Base-by-base conservation (phyloP, 2,888 invertebrate species). In the Girardia tigrina region DNA sequence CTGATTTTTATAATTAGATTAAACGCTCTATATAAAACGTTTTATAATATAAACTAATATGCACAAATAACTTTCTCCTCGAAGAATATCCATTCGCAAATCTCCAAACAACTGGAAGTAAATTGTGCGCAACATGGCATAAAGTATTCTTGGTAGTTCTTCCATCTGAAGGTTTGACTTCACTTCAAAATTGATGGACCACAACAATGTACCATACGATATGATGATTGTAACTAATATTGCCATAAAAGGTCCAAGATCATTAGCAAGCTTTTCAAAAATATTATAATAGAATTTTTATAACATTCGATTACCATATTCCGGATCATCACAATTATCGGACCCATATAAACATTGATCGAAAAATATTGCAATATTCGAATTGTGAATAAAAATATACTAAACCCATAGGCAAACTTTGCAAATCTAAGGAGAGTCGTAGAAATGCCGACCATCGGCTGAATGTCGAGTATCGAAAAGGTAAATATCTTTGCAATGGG, bases 191-290 rank as follows among this genome's bases (percentile, higher is more conserved):
- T 56, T 56, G 4, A 56, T 56, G 6, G 56, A 56, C 56, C 56
- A 56, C 56, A 56, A 56, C 23, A 56, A 56, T 56, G n/a, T 56
- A 2, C 56, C 56, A 56, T 56, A 56, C 4, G 56, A 56, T 16
- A 56, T 16, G 4, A 56, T n/a, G 2, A 56, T 2, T 56, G 56
- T n/a, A n/a, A 56, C 4, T 23, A 56, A n/a, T 12, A 56, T 56
- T 20, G 56, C n/a, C 56, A 56, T 56, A 56, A 56, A 56, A 8
- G 56, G 56, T 56, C 56, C 56, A 56, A 56, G 56, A 56, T 56
- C 56, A 56, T 56, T 56, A 4, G n/a, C n/a, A 56, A 56, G 56
- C 56, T 56, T 56, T 56, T 20, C n/a, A n/a, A n/a, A n/a, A n/a
- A n/a, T n/a, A n/a, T n/a, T n/a, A n/a, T n/a, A n/a, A n/a, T n/a